Evolutionary conservation across 2,113 vertebrate species (phyloP).

Genomic region (Mungos mungo): DNA sequence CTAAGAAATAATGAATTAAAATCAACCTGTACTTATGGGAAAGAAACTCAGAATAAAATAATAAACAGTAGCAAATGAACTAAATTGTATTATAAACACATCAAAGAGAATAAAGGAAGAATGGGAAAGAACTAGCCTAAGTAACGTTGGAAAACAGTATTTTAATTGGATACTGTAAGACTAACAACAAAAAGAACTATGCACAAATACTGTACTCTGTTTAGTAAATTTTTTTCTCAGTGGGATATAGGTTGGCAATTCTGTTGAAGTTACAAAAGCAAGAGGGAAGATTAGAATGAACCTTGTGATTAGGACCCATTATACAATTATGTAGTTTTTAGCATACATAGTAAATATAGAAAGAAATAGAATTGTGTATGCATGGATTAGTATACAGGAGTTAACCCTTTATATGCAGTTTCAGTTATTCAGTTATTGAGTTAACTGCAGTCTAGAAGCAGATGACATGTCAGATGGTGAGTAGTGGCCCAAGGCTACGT

Average conservation of each 20-base stretch:
- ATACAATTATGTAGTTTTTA: neutral
- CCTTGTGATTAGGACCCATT: neutral
- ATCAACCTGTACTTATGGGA: neutral
- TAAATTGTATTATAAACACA: neutral
- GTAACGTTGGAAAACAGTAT: neutral
- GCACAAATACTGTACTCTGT: neutral
- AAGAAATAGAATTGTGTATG: neutral
- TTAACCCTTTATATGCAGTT: neutral
- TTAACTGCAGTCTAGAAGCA: neutral
- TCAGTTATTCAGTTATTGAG: neutral
- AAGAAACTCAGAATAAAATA: conserved; percentile 16
- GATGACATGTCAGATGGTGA: neutral
- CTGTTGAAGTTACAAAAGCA: neutral
- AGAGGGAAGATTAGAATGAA: neutral
- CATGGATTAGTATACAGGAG: neutral
- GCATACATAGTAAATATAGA: neutral
- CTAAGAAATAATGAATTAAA: neutral
- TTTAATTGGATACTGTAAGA: neutral
- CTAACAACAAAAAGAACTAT: neutral
- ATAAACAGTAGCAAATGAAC: conserved; percentile 6
- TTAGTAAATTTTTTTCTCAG: neutral
- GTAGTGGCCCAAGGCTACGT: neutral
- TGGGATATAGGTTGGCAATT: neutral
- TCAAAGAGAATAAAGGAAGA: neutral
- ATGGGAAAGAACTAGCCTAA: neutral